A percentile compares a stretch with the other conserved stretches of the same genome.
Evolutionary conservation across 2,888 invertebrate genomes (phyloP).

Genomic region (Lycocerus yunnanus): DNA sequence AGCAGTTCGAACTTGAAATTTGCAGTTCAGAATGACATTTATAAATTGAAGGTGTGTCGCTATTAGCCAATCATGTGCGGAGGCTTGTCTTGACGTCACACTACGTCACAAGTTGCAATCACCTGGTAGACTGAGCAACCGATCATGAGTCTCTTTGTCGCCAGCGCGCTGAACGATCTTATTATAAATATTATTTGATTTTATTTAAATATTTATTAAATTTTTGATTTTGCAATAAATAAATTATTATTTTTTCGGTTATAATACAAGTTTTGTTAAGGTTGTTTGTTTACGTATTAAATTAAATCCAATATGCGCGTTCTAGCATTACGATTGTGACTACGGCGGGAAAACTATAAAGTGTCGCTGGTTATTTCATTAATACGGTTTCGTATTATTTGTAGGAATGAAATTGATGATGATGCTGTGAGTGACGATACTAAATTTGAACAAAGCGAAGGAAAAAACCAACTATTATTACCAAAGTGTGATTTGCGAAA

Average conservation of each 20-base stretch:
- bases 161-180: conserved; percentile 11
- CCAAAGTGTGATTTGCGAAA: background rate
- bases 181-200: background rate
- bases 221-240: background rate
- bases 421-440: conserved; percentile 18
- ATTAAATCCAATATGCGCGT: background rate
- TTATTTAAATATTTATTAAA: background rate
- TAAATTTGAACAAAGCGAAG: background rate
- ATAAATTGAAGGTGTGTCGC: conserved; percentile 33
- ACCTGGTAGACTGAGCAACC: conserved; percentile 15
- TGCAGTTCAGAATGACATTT: conserved; percentile 24
- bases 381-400: conserved; percentile 25
- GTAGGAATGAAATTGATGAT: conserved; percentile 33
- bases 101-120: conserved; percentile 26
- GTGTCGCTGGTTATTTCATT: conserved; percentile 7
- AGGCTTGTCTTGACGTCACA: conserved; percentile 35
- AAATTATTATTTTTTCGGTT: background rate
- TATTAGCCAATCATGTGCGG: conserved; percentile 30
- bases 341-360: conserved; percentile 14
- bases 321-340: background rate
- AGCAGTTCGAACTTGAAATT: conserved; percentile 8
- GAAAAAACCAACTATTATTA: background rate
- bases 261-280: background rate
- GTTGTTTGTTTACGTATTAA: background rate
- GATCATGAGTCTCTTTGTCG: conserved; percentile 16